Conservation (phyloP, 2,797 vertebrate genomes). For the Manis javanica region DNA sequence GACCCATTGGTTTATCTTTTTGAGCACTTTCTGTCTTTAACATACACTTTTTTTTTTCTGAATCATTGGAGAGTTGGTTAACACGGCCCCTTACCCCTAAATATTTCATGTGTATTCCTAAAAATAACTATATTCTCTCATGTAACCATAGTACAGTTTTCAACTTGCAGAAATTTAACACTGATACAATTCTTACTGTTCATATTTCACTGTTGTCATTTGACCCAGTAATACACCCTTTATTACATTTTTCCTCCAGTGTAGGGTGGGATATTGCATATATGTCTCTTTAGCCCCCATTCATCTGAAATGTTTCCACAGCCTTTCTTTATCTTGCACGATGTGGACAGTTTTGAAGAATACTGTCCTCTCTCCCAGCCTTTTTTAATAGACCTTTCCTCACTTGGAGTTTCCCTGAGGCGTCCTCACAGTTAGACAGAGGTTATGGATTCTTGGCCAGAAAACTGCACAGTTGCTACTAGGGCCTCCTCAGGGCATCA, state of each 20-base stretch:
- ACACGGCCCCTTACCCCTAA: background rate
- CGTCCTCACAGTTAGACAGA: background rate
- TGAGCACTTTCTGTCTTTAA: background rate
- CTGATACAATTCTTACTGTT: background rate
- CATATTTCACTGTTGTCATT: background rate
- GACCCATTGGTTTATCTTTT: background rate
- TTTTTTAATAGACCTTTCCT: background rate
- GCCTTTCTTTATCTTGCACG: background rate
- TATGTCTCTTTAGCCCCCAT: background rate
- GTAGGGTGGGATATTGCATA: background rate
- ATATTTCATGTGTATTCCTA: constrained; percentile 7
- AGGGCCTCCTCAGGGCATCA: background rate
- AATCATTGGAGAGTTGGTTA: constrained; percentile 25
- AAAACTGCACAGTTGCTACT: background rate
- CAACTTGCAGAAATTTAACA: background rate
- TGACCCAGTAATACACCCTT: background rate
- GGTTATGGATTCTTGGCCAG: background rate
- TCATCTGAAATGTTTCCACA: constrained; percentile 22
- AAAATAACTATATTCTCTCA: constrained; percentile 15
- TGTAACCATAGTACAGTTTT: background rate
- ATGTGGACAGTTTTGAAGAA: background rate
- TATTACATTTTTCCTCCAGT: background rate
- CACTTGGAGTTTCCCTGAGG: background rate
- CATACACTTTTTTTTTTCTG: background rate
- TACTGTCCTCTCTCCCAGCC: background rate